Evolutionary conservation across 1,140 invertebrate species (phyloP), one percentile per base, ranked within the genome.

Genomic region (Pantala flavescens): DNA sequence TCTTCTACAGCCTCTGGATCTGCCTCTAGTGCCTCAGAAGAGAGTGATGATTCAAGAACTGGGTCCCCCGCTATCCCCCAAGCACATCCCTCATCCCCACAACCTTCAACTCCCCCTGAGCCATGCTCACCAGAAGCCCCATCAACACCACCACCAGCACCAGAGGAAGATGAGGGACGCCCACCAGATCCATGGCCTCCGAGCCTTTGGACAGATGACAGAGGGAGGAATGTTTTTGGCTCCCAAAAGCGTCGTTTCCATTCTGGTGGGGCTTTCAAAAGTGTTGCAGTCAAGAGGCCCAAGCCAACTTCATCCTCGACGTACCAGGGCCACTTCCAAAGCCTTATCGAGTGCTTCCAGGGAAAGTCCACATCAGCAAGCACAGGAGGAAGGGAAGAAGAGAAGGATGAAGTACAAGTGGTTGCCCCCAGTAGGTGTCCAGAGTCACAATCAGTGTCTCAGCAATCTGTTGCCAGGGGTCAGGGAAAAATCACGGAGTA

Each of bases 401-500:
- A 77, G 80, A 80, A 78, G 72, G 70, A 43, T 28, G 43, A 72
- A 36, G n/a, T 55, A 24, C 43, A 55, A 43, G 21, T 71, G 0
- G 72, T 71, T 71, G 71, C 78, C 24, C 36, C 72, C 23, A 71
- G 74, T 63, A 71, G 12, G 19, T 12, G 23, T 28, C 7, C 23
- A 77, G 74, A 74, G 76, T 36, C 78, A 79, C 71, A 78, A 80
- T n/a, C 63, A 7, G 16, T 23, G 11, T 14, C 43, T 10, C n/a
- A 55, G 12, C 28, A 2, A 36, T 2, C 28, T 36, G 63, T 21
- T 36, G 21, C 55, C 24, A 73, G 16, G 19, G 77, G 81, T 70
- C 86, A 88, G 78, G 87, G 86, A 7, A 90, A 90, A 78, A 93
- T 93, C 78, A 93, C 91, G 0, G 90, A 92, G 78, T 93, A 91